phyloP scores from a whole-genome alignment of 2,888 invertebrate genomes.

The Hirtodrosophila confusa region DNA sequence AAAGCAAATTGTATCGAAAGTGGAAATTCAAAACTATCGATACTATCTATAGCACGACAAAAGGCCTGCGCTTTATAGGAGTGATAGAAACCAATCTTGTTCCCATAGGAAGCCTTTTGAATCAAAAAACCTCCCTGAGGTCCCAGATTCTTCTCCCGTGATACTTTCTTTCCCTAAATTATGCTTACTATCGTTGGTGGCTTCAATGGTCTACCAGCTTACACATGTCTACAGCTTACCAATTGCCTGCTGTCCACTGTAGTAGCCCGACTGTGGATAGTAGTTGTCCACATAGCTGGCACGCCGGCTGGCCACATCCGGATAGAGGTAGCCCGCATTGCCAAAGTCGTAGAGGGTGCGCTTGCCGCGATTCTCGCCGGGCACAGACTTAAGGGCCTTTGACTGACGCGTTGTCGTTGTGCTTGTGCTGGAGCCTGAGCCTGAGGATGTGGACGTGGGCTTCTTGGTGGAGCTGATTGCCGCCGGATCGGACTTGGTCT shows the following conservation, averaged over 20 bases:
- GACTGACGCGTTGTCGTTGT: slow-evolving; percentile 49
- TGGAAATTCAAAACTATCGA: too few species aligned
- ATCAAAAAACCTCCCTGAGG: too few species aligned
- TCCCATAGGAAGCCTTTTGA: too few species aligned
- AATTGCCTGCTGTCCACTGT: slow-evolving; percentile 79
- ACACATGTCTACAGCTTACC: slow-evolving; percentile 44
- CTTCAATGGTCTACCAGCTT: too few species aligned
- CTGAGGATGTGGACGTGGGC: slow-evolving; percentile 16
- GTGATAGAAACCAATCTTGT: too few species aligned
- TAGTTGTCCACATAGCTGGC: slow-evolving; percentile 75
- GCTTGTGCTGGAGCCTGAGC: neutral
- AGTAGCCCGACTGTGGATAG: slow-evolving; percentile 75
- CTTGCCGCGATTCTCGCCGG: slow-evolving; percentile 81
- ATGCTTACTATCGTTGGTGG: too few species aligned
- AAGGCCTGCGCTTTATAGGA: too few species aligned
- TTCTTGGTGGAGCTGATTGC: slow-evolving; percentile 28
- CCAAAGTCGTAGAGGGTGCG: slow-evolving; percentile 82
- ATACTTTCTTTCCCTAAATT: too few species aligned
- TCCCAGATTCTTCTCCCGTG: too few species aligned
- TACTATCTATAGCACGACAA: too few species aligned
- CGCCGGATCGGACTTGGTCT: slow-evolving; percentile 36
- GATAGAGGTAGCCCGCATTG: slow-evolving; percentile 79
- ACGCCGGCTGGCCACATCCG: slow-evolving; percentile 77
- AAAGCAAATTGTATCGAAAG: too few species aligned
- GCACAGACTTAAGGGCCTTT: slow-evolving; percentile 58